Evolutionary conservation across 2,797 vertebrate genomes (phyloP).

Genomic region (Botia almorhae): DNA sequence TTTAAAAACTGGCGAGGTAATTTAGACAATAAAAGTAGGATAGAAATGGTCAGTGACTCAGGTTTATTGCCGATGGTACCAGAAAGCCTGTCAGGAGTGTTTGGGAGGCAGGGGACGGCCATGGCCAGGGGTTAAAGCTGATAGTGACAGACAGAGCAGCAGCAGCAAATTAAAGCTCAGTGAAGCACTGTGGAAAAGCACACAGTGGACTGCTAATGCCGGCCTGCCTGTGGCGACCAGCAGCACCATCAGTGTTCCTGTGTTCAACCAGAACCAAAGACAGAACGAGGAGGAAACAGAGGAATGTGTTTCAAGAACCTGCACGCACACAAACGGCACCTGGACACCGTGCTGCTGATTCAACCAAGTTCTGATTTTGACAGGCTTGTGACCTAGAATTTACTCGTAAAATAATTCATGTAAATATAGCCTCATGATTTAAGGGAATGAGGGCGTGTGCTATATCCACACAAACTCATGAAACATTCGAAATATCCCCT

Average conservation of each 20-base stretch:
- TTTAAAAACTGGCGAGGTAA: not conserved
- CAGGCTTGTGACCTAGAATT: constrained; percentile 59
- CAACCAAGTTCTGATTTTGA: constrained; percentile 29
- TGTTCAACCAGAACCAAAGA: constrained; percentile 37
- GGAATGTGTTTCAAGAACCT: not conserved
- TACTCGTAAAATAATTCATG: constrained; percentile 60
- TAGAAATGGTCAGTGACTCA: constrained; percentile 16
- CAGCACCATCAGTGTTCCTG: constrained; percentile 36
- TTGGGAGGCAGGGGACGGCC: constrained; percentile 46
- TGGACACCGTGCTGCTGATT: constrained; percentile 27
- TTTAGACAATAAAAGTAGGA: constrained; percentile 23
- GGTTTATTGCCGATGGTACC: constrained; percentile 14
- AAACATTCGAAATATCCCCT: constrained; percentile 47
- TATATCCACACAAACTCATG: constrained; percentile 45
- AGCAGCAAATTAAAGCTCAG: constrained; percentile 66
- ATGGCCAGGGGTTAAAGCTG: constrained; percentile 47
- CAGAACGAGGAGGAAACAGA: not conserved
- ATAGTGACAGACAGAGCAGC: constrained; percentile 49
- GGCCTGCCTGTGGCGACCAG: constrained; percentile 13
- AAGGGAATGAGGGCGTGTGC: constrained; percentile 43
- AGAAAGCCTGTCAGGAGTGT: constrained; percentile 19
- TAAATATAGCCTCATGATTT: constrained; percentile 62
- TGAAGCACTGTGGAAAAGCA: constrained; percentile 56
- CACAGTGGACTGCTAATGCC: constrained; percentile 62
- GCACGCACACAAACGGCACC: not conserved